phyloP scores from a whole-genome alignment of 1,140 invertebrate genomes.

The Ostrea edulis region DNA sequence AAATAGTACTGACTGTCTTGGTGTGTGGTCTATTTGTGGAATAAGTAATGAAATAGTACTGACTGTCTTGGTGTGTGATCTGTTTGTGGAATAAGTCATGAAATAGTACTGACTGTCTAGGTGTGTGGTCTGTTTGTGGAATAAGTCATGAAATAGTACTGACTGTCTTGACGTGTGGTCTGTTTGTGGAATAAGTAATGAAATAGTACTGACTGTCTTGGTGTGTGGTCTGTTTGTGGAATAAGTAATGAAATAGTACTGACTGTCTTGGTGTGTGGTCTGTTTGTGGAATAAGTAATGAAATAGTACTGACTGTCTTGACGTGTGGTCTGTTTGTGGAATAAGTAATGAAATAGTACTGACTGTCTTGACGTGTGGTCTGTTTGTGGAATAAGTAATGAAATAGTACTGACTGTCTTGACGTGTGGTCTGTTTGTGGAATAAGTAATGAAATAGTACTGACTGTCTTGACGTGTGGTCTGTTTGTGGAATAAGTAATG shows the following conservation, averaged over 20 bases:
- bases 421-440: too few relatives aligned
- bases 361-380: slow-evolving; percentile 78
- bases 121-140: too few relatives aligned
- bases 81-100: neutral
- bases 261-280: slow-evolving; percentile 78
- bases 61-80: slow-evolving; percentile 78
- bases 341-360: slow-evolving; percentile 53
- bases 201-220: slow-evolving; percentile 74
- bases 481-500: neutral
- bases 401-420: slow-evolving; percentile 74
- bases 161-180: slow-evolving; percentile 78
- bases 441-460: slow-evolving; percentile 53
- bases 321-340: too few relatives aligned
- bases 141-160: slow-evolving; percentile 53
- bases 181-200: neutral
- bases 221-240: too few relatives aligned
- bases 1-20: slow-evolving; percentile 74
- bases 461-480: slow-evolving; percentile 78
- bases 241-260: slow-evolving; percentile 53
- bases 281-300: neutral
- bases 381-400: neutral
- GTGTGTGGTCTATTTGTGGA: too few relatives aligned
- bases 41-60: slow-evolving; percentile 53
- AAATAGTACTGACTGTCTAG: slow-evolving; percentile 74
- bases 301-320: slow-evolving; percentile 74